Percentiles rank a stretch among this genome's conserved stretches.
Evolutionary conservation across 2,797 vertebrate species (phyloP).

Genomic region (Malurus leucopterus): DNA sequence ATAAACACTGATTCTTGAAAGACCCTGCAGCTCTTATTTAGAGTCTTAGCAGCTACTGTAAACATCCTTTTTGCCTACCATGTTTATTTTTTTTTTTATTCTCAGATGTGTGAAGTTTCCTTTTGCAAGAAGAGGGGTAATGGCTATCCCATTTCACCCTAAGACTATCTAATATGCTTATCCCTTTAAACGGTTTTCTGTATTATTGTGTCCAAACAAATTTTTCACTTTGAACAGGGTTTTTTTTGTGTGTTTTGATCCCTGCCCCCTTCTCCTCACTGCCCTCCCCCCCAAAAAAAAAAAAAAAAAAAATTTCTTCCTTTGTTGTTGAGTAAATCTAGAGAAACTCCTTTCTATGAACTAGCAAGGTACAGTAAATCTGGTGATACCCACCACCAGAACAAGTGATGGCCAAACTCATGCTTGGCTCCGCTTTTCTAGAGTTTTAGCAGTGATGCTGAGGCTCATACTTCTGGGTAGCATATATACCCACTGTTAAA

Average conservation of each 20-base stretch:
- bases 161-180: not conserved
- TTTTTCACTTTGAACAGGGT: not conserved
- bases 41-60: not conserved
- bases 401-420: not conserved
- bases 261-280: not conserved
- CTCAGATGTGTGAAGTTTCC: not conserved
- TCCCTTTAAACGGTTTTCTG: not conserved
- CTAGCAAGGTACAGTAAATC: not conserved
- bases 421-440: not conserved
- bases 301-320: not conserved
- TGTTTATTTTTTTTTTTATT: not conserved
- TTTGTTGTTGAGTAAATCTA: not conserved
- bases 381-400: not conserved
- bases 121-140: not conserved
- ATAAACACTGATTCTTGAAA: not conserved
- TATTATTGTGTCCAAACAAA: not conserved
- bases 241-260: not conserved
- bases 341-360: not conserved
- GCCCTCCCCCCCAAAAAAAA: fast-evolving
- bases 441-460: not conserved
- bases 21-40: not conserved
- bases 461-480: fast-evolving
- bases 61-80: not conserved
- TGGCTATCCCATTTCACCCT: not conserved
- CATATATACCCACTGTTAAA: not conserved